Evolutionary conservation across 2,797 vertebrate species (phyloP).

Genomic region (Acridotheres tristis): DNA sequence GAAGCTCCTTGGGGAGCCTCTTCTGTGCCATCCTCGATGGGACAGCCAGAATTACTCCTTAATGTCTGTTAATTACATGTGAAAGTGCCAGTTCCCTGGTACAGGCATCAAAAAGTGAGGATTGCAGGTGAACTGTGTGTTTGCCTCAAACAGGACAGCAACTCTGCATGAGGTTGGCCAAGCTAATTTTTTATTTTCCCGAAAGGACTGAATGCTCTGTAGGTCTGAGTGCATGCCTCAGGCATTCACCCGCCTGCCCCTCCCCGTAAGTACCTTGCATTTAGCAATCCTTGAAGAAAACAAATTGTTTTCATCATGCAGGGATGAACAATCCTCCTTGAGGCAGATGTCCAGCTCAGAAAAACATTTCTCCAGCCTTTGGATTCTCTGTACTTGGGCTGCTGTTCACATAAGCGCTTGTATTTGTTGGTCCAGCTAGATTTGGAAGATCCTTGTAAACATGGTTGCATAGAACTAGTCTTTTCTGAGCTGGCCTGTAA

Average conservation of each 20-base stretch:
- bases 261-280: not conserved
- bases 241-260: accelerated
- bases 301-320: not conserved
- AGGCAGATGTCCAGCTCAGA: not conserved
- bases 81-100: not conserved
- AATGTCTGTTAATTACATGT: not conserved
- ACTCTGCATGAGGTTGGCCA: not conserved
- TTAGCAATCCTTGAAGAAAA: not conserved
- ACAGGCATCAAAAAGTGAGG: not conserved
- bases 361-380: not conserved
- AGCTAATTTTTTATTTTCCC: not conserved
- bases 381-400: not conserved
- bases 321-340: not conserved
- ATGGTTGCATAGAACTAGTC: not conserved
- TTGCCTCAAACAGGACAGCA: not conserved
- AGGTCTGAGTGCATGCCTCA: not conserved
- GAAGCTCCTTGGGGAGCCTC: not conserved
- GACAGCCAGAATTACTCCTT: not conserved
- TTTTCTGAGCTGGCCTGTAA: not conserved
- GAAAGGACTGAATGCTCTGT: not conserved
- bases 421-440: not conserved
- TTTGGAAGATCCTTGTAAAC: not conserved
- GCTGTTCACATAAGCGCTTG: not conserved
- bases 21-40: not conserved
- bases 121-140: not conserved